Evolutionary conservation across 2,888 invertebrate species (phyloP).

Genomic region (Chouioia cunea): DNA sequence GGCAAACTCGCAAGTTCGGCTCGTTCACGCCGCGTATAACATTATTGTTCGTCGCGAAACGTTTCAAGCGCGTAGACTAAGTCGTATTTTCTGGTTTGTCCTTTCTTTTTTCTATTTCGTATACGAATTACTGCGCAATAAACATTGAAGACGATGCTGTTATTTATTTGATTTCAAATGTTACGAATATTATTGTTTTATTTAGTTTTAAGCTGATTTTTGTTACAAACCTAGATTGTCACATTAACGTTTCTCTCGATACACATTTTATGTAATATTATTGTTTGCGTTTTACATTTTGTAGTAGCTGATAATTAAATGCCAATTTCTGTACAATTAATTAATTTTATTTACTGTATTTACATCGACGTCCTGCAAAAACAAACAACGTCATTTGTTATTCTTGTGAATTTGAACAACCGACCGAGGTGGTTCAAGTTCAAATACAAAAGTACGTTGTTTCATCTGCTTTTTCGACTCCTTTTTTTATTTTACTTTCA

Average conservation of each 20-base stretch:
- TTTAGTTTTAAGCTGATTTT: slow-evolving; percentile 29
- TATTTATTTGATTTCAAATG: slow-evolving; percentile 22
- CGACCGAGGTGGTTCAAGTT: too few relatives aligned
- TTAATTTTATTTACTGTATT: slow-evolving; percentile 28
- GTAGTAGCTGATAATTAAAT: slow-evolving; percentile 34
- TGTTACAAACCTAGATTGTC: slow-evolving; percentile 18
- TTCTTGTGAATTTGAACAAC: too few relatives aligned
- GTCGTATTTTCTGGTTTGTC: slow-evolving; percentile 13
- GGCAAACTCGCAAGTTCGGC: slow-evolving; percentile 13
- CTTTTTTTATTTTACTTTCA: too few relatives aligned
- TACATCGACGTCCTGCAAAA: neutral
- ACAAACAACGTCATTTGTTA: too few relatives aligned
- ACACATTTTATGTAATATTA: slow-evolving; percentile 33
- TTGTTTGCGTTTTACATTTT: slow-evolving; percentile 36
- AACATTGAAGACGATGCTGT: slow-evolving; percentile 1
- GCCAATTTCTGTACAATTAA: slow-evolving; percentile 30
- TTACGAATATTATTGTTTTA: slow-evolving; percentile 6
- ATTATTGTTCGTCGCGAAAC: slow-evolving; percentile 5
- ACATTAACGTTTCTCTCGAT: slow-evolving; percentile 23
- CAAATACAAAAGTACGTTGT: too few relatives aligned
- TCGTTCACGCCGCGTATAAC: slow-evolving; percentile 1
- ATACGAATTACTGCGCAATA: neutral
- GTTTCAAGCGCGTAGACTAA: neutral
- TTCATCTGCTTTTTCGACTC: too few relatives aligned
- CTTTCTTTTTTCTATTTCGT: slow-evolving; percentile 14